Percentiles rank a stretch among this genome's conserved stretches.
Conservation (phyloP, 2,797 vertebrate species). For the Picus viridis region DNA sequence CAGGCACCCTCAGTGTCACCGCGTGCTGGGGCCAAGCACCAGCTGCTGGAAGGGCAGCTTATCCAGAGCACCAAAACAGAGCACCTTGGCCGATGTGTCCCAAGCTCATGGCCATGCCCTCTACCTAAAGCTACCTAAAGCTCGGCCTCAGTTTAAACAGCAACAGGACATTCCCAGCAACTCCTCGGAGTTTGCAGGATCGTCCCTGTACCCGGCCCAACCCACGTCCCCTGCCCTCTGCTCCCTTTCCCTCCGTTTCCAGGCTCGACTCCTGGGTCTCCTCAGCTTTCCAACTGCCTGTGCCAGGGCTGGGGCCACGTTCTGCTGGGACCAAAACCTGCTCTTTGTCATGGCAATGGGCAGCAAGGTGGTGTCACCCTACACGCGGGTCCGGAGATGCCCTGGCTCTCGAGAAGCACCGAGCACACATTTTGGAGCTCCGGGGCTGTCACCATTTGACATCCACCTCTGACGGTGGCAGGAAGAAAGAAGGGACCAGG, state of each 20-base stretch:
- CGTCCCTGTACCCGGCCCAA: neutral
- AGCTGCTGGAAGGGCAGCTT: neutral
- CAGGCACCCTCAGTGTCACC: neutral
- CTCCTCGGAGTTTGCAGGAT: accelerated
- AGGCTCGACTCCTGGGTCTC: accelerated
- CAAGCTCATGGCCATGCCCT: neutral
- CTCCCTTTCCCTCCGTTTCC: neutral
- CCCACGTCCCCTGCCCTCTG: neutral
- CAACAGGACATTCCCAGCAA: accelerated
- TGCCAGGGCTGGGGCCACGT: neutral
- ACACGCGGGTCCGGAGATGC: accelerated
- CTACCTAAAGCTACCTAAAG: neutral
- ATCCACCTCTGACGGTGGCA: neutral
- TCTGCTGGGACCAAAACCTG: neutral
- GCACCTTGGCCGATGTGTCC: accelerated
- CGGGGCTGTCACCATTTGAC: accelerated
- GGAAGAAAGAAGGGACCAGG: neutral
- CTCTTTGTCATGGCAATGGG: accelerated
- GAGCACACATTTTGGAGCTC: accelerated
- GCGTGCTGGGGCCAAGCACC: accelerated
- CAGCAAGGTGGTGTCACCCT: accelerated
- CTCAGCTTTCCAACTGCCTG: accelerated
- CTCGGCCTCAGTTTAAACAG: neutral
- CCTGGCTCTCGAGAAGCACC: neutral
- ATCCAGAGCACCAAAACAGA: accelerated